Evolutionary conservation across 2,113 vertebrate species (phyloP).

Genomic region (Atlantisia rogersi): DNA sequence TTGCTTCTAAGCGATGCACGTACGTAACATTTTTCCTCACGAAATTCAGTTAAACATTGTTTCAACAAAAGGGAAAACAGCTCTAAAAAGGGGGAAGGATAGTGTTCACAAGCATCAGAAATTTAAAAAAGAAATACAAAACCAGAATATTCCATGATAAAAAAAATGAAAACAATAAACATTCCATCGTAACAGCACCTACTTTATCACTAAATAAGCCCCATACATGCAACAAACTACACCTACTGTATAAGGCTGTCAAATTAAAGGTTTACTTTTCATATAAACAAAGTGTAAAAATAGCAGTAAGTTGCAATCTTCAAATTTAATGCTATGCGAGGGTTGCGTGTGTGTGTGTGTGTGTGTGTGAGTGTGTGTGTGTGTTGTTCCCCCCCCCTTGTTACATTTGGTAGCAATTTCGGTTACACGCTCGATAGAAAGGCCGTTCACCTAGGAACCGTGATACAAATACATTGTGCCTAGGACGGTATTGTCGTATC

Average conservation of each 20-base stretch:
- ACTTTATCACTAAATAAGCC: constrained; percentile 33
- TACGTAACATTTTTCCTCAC: constrained; percentile 14
- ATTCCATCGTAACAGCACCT: constrained; percentile 33
- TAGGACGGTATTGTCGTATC: constrained; percentile 79
- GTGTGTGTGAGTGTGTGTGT: not conserved
- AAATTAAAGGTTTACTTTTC: constrained; percentile 13
- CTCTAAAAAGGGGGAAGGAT: constrained; percentile 25
- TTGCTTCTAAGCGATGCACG: constrained; percentile 3
- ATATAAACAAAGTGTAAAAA: constrained; percentile 55
- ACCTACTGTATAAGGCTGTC: constrained; percentile 60
- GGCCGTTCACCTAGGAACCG: constrained; percentile 74
- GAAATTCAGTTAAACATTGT: constrained; percentile 37
- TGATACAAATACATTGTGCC: constrained; percentile 85
- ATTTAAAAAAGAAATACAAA: constrained; percentile 49
- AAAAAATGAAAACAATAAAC: constrained; percentile 31
- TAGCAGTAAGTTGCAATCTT: constrained; percentile 31
- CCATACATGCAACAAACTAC: constrained; percentile 40
- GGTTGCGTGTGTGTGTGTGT: not conserved
- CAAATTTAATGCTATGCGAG: constrained; percentile 34
- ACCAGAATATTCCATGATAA: constrained; percentile 56
- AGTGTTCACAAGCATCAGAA: constrained; percentile 57
- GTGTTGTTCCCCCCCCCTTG: not conserved
- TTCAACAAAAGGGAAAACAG: constrained; percentile 46
- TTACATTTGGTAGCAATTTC: constrained; percentile 64
- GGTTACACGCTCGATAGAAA: not conserved